These are phyloP conservation scores for Thryonomys swinderianus DNA, from an alignment of 2,113 vertebrate species.

Conservation along the genomic window DNA sequence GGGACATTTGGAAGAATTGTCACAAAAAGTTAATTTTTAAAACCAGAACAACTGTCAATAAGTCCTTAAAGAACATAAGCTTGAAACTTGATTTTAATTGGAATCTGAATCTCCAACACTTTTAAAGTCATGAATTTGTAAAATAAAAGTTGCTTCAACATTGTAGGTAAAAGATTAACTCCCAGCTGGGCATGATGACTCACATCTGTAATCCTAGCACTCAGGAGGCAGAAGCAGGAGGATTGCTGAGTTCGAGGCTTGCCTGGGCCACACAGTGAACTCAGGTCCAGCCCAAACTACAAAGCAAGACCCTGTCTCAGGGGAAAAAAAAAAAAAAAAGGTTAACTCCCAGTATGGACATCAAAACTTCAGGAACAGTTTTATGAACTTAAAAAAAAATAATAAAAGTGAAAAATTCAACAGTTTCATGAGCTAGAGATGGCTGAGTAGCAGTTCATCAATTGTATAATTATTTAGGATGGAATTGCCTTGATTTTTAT, in stretches of 20 bases:
- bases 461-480: conserved; percentile 31
- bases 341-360: not conserved
- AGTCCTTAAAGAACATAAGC: not conserved
- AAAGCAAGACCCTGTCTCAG: too few relatives aligned
- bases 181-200: too few relatives aligned
- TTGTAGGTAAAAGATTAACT: conserved; percentile 30
- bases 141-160: conserved; percentile 13
- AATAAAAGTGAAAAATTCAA: conserved; percentile 40
- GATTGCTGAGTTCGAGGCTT: too few relatives aligned
- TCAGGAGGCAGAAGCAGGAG: too few relatives aligned
- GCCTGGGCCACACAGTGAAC: too few relatives aligned
- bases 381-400: not conserved
- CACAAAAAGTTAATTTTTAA: conserved; percentile 35
- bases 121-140: conserved; percentile 51
- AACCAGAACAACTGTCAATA: conserved; percentile 18
- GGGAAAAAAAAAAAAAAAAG: too few relatives aligned
- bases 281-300: too few relatives aligned
- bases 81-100: conserved; percentile 48
- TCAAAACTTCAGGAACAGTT: not conserved
- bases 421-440: not conserved
- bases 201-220: too few relatives aligned
- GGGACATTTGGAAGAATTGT: not conserved
- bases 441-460: not conserved
- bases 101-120: conserved; percentile 42
- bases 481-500: not conserved